These are phyloP conservation scores for Ellobius talpinus DNA, from an alignment of 2,113 vertebrate genomes.

Conservation along the genomic window DNA sequence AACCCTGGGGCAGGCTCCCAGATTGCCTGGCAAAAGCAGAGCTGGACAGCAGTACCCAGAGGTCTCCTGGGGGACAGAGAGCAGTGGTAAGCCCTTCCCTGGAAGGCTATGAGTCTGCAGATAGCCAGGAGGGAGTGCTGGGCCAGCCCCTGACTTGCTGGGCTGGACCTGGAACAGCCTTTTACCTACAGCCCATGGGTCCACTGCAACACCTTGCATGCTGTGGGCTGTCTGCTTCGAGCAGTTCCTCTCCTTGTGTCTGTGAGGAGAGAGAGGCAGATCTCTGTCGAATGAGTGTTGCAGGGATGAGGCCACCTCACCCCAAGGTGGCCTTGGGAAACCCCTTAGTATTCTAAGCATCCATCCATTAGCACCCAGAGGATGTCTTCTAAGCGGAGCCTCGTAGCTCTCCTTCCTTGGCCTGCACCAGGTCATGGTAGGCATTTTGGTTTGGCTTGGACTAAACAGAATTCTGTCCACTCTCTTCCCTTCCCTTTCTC, in stretches of 20 bases:
- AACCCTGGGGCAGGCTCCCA: not conserved
- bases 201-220: not conserved
- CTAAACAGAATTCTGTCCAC: not conserved
- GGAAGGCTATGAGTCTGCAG: not conserved
- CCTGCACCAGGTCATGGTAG: not conserved
- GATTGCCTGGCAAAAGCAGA: conserved; percentile 35
- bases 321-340: not conserved
- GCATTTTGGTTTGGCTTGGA: conserved; percentile 28
- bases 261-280: not conserved
- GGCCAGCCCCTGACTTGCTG: not conserved
- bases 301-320: not conserved
- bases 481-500: not conserved
- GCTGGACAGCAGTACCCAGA: not conserved
- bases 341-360: not conserved
- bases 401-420: not conserved
- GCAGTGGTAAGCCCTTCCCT: not conserved
- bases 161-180: not conserved
- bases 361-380: not conserved
- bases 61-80: conserved; percentile 19
- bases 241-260: not conserved
- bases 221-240: not conserved
- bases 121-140: not conserved
- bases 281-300: not conserved
- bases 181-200: not conserved
- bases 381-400: not conserved